Evolutionary conservation across 64 coral and sea anemone genomes (phyloP).

Genomic region (Pachyseris speciosa): DNA sequence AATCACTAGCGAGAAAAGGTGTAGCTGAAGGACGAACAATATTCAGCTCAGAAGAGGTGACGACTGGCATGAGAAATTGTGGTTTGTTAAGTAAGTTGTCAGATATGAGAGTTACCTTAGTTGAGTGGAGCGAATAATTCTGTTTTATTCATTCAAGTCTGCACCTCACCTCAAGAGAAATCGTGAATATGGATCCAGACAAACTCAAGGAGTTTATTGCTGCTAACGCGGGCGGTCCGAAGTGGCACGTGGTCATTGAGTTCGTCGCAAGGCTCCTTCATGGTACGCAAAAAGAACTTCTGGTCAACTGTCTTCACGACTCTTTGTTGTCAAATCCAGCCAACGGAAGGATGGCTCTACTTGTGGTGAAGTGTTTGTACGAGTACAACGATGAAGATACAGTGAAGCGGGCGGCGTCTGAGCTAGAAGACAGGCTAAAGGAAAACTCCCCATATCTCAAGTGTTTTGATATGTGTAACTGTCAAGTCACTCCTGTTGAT

Average conservation of each 20-base stretch:
- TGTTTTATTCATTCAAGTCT: slow-evolving; percentile 58
- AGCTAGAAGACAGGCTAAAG: neutral
- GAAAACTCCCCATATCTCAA: neutral
- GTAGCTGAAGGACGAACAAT: too few relatives aligned
- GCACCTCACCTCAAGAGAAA: slow-evolving; percentile 31
- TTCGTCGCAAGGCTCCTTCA: slow-evolving; percentile 13
- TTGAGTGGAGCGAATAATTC: slow-evolving; percentile 9
- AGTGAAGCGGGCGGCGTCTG: too few relatives aligned
- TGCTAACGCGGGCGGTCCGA: neutral
- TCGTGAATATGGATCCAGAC: slow-evolving; percentile 1
- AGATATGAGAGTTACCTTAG: too few relatives aligned
- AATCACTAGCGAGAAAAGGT: too few relatives aligned
- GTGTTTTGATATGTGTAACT: too few relatives aligned
- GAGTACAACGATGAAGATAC: too few relatives aligned
- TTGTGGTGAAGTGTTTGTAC: slow-evolving; percentile 18
- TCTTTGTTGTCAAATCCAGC: slow-evolving; percentile 5
- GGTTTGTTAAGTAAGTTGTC: too few relatives aligned
- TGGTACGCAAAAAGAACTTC: neutral
- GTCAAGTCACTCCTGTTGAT: too few relatives aligned
- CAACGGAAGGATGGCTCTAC: too few relatives aligned
- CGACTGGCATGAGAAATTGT: too few relatives aligned
- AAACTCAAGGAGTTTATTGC: neutral
- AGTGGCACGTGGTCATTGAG: neutral
- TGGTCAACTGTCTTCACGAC: neutral
- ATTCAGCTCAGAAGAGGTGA: too few relatives aligned